A percentile compares a stretch with the other conserved stretches of the same genome.
Evolutionary conservation across 2,888 invertebrate genomes (phyloP).

Genomic region (Craniophora ligustri): DNA sequence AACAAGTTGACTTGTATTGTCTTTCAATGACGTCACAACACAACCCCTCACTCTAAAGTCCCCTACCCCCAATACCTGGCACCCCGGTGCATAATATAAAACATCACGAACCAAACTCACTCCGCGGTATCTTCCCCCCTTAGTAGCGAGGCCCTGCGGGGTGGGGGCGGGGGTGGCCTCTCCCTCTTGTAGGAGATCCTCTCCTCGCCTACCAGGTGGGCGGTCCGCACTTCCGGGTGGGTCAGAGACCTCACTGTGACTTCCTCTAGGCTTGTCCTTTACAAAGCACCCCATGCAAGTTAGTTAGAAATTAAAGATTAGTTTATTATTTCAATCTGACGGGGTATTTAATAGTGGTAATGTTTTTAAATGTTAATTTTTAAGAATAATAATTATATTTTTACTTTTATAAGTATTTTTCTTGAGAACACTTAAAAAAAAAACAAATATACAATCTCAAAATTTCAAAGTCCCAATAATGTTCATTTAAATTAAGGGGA

Average conservation of each 20-base stretch:
- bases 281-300: constrained; percentile 74
- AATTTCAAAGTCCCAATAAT: too few relatives aligned
- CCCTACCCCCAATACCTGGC: constrained; percentile 25
- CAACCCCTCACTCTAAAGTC: background rate
- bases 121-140: constrained; percentile 74
- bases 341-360: background rate
- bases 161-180: constrained; percentile 79
- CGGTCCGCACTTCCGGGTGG: constrained; percentile 78
- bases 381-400: too few relatives aligned
- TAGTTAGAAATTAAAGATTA: constrained; percentile 53
- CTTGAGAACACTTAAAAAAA: too few relatives aligned
- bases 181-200: constrained; percentile 64
- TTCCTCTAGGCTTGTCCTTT: constrained; percentile 77
- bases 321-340: constrained; percentile 12
- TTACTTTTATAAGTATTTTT: too few relatives aligned
- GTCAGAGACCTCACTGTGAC: constrained; percentile 76
- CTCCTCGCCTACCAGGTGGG: constrained; percentile 68
- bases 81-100: constrained; percentile 33
- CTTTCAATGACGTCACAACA: background rate
- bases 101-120: constrained; percentile 70
- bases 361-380: constrained; percentile 1
- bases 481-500: too few relatives aligned
- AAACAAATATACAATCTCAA: too few relatives aligned
- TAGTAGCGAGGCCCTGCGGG: constrained; percentile 74
- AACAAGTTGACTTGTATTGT: background rate